Evolutionary conservation across 2,113 vertebrate species (phyloP).

Genomic region (Ornithorhynchus anatinus): DNA sequence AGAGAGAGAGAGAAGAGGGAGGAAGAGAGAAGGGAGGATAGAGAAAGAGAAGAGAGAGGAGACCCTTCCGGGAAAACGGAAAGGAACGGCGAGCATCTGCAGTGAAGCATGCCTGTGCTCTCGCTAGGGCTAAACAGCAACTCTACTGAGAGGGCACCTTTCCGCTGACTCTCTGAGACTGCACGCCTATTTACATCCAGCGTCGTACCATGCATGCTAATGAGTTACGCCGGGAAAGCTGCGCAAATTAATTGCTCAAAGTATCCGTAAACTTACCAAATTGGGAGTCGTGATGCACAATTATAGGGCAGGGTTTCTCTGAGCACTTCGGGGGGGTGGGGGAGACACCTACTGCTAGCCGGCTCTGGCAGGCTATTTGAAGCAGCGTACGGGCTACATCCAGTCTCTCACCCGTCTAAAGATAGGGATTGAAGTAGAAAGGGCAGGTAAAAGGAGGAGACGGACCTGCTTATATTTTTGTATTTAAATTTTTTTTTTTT

Average conservation of each 20-base stretch:
- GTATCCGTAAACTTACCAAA: conserved; percentile 58
- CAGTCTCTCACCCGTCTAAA: conserved; percentile 27
- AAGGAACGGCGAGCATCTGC: not conserved
- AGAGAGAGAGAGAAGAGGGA: not conserved
- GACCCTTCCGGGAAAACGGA: not conserved
- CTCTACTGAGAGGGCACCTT: conserved; percentile 2
- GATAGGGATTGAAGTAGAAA: conserved; percentile 37
- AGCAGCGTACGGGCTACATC: conserved; percentile 14
- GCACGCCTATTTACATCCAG: conserved; percentile 19
- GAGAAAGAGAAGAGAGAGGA: not conserved
- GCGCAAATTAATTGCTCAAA: conserved; percentile 39
- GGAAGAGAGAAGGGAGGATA: not conserved
- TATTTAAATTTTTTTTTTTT: conserved; percentile 43
- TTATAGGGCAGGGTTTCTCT: conserved; percentile 33
- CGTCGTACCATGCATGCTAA: conserved; percentile 33
- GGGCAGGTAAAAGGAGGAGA: conserved; percentile 50
- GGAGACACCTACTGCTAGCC: conserved; percentile 23
- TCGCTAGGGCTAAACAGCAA: not conserved
- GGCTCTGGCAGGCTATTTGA: conserved; percentile 19
- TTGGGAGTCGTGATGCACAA: conserved; percentile 36
- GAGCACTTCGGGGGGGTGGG: conserved; percentile 20
- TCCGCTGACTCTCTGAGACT: conserved; percentile 9
- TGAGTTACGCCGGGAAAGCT: conserved; percentile 28
- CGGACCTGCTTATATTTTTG: conserved; percentile 52
- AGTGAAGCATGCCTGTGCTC: not conserved